These are phyloP conservation scores for Mycogona germanica DNA, from an alignment of 2,888 invertebrate genomes.

Conservation along the genomic window DNA sequence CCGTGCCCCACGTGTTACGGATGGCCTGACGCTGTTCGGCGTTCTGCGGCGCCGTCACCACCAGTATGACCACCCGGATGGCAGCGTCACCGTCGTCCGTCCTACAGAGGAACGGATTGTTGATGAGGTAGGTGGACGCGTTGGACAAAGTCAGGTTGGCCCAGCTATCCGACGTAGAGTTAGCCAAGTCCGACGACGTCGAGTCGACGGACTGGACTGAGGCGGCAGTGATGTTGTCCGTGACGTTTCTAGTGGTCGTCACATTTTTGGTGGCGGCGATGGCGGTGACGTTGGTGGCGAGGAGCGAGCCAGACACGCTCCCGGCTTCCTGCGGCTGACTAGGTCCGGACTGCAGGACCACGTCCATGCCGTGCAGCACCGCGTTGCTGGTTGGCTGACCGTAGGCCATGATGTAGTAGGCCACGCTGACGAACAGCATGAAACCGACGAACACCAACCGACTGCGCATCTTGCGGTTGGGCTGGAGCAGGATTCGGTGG, in stretches of 20 bases:
- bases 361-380: background rate
- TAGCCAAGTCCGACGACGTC: background rate
- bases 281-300: background rate
- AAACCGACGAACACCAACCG: slow-evolving; percentile 6
- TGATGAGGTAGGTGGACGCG: background rate
- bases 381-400: slow-evolving; percentile 7
- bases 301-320: too few species aligned
- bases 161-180: background rate
- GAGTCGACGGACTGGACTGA: too few species aligned
- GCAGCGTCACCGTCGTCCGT: background rate
- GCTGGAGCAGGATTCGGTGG: too few species aligned
- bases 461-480: slow-evolving; percentile 10
- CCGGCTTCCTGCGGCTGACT: too few species aligned
- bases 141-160: background rate
- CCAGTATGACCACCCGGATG: slow-evolving; percentile 9
- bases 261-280: background rate
- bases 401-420: slow-evolving; percentile 14
- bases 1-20: slow-evolving; percentile 28
- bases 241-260: background rate
- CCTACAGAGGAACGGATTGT: slow-evolving; percentile 9
- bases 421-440: slow-evolving; percentile 11
- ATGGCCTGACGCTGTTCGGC: slow-evolving; percentile 24
- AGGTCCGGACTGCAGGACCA: too few species aligned
- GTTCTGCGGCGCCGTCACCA: slow-evolving; percentile 15
- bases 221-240: background rate